Percentiles rank a stretch among this genome's conserved stretches.
Conservation (phyloP, 2,797 vertebrate genomes). For the Sebastes trivittatus region DNA sequence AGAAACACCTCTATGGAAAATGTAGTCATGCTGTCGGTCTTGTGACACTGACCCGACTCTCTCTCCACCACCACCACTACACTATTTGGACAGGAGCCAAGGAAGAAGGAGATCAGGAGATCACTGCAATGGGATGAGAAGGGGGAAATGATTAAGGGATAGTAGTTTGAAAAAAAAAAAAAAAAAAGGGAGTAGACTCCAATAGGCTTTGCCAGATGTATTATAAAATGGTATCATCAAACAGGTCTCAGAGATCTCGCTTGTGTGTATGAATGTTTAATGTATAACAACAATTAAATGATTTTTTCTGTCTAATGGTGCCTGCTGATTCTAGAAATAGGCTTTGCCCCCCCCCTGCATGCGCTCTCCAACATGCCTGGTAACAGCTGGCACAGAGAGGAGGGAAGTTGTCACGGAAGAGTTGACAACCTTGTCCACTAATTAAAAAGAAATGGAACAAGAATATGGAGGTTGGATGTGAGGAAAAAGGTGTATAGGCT, state of each 20-base stretch:
- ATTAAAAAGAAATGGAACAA: neutral
- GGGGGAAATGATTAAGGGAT: conserved; percentile 24
- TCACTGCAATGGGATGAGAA: conserved; percentile 48
- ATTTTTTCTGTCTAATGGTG: conserved; percentile 22
- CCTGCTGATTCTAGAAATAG: conserved; percentile 54
- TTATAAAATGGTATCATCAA: neutral
- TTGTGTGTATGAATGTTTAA: neutral
- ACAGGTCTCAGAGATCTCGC: neutral
- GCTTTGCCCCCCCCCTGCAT: conserved; percentile 10
- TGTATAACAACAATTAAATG: neutral
- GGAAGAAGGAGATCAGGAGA: conserved; percentile 57
- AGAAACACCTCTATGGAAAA: conserved; percentile 79
- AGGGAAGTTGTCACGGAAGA: conserved; percentile 36
- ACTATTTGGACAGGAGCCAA: conserved; percentile 69
- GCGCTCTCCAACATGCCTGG: conserved; percentile 37
- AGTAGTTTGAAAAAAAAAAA: neutral
- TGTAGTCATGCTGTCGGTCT: conserved; percentile 79
- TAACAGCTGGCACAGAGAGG: conserved; percentile 63
- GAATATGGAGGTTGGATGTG: neutral
- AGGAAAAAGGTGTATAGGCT: neutral
- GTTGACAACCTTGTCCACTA: conserved; percentile 14
- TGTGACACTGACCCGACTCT: conserved; percentile 81
- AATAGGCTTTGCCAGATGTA: neutral
- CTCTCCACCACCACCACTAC: conserved; percentile 25
- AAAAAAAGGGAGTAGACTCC: neutral